phyloP scores from a whole-genome alignment of 2,113 vertebrate genomes.

The Silurus asotus region DNA sequence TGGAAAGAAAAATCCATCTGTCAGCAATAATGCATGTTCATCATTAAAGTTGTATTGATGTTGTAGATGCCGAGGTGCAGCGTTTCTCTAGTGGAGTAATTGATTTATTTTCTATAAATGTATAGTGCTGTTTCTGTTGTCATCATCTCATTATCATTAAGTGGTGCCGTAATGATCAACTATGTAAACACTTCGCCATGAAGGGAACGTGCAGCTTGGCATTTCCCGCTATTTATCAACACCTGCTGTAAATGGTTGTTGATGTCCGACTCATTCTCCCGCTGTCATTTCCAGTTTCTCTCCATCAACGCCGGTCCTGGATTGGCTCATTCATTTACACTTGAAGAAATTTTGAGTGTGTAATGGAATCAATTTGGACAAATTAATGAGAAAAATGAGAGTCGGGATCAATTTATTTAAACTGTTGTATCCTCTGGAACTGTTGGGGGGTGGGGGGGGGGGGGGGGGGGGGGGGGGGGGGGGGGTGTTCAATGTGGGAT shows the following conservation, averaged over 20 bases:
- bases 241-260: slow-evolving; percentile 89
- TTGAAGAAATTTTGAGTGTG: slow-evolving; percentile 99
- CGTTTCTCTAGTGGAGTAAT: slow-evolving; percentile 31
- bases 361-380: slow-evolving; percentile 93
- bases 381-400: slow-evolving; percentile 94
- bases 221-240: slow-evolving; percentile 98
- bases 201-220: slow-evolving; percentile 90
- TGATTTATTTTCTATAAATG: slow-evolving; percentile 15
- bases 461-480: neutral
- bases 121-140: slow-evolving; percentile 21
- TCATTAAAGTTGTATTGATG: slow-evolving; percentile 32
- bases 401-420: slow-evolving; percentile 95
- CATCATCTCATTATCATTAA: slow-evolving; percentile 79
- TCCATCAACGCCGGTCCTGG: slow-evolving; percentile 83
- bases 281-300: slow-evolving; percentile 78
- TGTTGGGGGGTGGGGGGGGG: no score
- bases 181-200: slow-evolving; percentile 81
- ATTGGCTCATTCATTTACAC: slow-evolving; percentile 92
- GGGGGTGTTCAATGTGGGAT: neutral
- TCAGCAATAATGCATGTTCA: neutral
- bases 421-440: slow-evolving; percentile 83
- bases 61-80: neutral
- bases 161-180: slow-evolving; percentile 90
- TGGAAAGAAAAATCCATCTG: neutral
- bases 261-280: slow-evolving; percentile 80